Evolutionary conservation across 2,888 invertebrate genomes (phyloP), one percentile per base, ranked within the genome.

Genomic region (Microctonus hyperodae): DNA sequence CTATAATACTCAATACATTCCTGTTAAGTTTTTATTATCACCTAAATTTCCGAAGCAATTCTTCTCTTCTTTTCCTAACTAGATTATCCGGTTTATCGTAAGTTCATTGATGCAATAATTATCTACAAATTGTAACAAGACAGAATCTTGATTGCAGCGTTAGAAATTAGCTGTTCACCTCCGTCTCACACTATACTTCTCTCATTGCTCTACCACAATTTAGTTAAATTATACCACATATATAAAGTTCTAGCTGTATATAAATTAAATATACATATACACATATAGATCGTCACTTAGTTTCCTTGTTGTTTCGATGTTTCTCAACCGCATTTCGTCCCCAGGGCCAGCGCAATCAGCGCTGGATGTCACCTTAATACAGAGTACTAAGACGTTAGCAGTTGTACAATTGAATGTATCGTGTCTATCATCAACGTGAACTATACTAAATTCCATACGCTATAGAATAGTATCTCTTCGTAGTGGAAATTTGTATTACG

Each of bases 321-420:
- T 50, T 51, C 31, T 50, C 31, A 51, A 9, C 59, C 50, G 48
- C 33, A 35, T 57, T 58, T 31, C 35, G 28, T 35, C 53, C 57
- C 20, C 50, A 50, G 51, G 51, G 37, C 13, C 51, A 40, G 59
- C 33, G 58, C 59, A 65, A 65, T 65, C 65, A 65, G 28, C 31
- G 51, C n/a, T 33, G 57, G 16, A 16, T 51, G 58, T 35, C 20
- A 20, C 48, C 48, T 23, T 51, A 65, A 51, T 59, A 51, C 37
- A 28, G 37, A 35, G 51, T 58, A 40, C 50, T 9, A 25, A 65
- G 65, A 35, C 53, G 59, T 65, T 37, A 59, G 25, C 65, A 65
- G 51, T 53, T 25, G n/a, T 58, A 37, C 51, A 48, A 65, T 59
- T 40, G 51, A 65, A 59, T 51, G 59, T 51, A 65, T 64, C 50